Conservation (phyloP, 2,888 invertebrate species). For the Chromoteleia sp. region DNA sequence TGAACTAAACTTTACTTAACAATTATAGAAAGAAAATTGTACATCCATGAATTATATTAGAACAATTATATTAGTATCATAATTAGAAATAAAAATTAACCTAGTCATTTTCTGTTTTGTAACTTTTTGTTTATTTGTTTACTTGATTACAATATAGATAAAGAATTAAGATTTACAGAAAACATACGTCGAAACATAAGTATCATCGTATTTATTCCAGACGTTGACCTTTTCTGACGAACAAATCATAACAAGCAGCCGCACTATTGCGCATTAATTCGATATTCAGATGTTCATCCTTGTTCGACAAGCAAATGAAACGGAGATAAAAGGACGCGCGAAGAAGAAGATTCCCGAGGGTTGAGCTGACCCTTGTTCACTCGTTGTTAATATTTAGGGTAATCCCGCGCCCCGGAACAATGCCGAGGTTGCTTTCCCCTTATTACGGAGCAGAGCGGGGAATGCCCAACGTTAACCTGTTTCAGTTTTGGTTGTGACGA, state of each 20-base stretch:
- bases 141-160: too few relatives aligned
- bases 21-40: too few relatives aligned
- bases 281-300: constrained; percentile 62
- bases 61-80: too few relatives aligned
- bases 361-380: constrained; percentile 80
- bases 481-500: constrained; percentile 73
- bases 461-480: constrained; percentile 74
- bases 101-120: too few relatives aligned
- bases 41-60: too few relatives aligned
- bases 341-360: constrained; percentile 70
- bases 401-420: constrained; percentile 79
- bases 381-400: constrained; percentile 83
- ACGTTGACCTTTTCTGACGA: not conserved
- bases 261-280: constrained; percentile 46
- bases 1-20: too few relatives aligned
- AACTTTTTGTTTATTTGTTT: too few relatives aligned
- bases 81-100: too few relatives aligned
- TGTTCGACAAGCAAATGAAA: constrained; percentile 67
- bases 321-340: constrained; percentile 60
- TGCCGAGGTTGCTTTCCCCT: constrained; percentile 72
- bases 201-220: constrained; percentile 16
- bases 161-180: too few relatives aligned
- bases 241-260: constrained; percentile 47
- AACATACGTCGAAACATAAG: too few relatives aligned
- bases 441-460: constrained; percentile 70